phyloP scores from a whole-genome alignment of 2,113 vertebrate genomes.

The Cavia aperea region DNA sequence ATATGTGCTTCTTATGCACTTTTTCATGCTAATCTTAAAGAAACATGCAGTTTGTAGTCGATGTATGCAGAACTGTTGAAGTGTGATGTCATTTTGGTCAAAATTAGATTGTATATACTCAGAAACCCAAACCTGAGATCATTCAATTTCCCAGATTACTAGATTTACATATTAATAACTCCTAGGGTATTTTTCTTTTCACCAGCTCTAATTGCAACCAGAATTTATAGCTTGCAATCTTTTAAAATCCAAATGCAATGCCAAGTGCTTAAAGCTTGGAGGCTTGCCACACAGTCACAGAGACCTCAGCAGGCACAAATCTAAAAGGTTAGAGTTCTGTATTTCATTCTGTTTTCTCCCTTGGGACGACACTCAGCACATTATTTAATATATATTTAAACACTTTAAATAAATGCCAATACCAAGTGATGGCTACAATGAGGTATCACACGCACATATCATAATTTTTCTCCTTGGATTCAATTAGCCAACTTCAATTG shows the following conservation, averaged over 20 bases:
- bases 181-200: constrained; percentile 53
- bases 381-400: constrained; percentile 37
- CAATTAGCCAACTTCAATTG: background rate
- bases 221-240: constrained; percentile 54
- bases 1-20: background rate
- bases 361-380: background rate
- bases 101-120: constrained; percentile 57
- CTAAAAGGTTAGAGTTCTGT: constrained; percentile 11
- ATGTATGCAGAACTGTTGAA: constrained; percentile 44
- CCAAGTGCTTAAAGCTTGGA: constrained; percentile 54
- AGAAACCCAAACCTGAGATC: constrained; percentile 56
- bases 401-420: background rate
- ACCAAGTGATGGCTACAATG: background rate
- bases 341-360: background rate
- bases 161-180: constrained; percentile 66
- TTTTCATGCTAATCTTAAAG: constrained; percentile 42
- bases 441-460: background rate
- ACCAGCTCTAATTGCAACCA: constrained; percentile 55
- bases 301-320: constrained; percentile 42
- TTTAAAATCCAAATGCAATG: constrained; percentile 51
- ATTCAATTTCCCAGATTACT: constrained; percentile 51
- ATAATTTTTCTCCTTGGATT: background rate
- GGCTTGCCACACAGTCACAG: constrained; percentile 28
- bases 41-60: constrained; percentile 10
- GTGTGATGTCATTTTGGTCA: constrained; percentile 48